Evolutionary conservation across 2,888 invertebrate species (phyloP).

Genomic region (Cosmia trapezina): DNA sequence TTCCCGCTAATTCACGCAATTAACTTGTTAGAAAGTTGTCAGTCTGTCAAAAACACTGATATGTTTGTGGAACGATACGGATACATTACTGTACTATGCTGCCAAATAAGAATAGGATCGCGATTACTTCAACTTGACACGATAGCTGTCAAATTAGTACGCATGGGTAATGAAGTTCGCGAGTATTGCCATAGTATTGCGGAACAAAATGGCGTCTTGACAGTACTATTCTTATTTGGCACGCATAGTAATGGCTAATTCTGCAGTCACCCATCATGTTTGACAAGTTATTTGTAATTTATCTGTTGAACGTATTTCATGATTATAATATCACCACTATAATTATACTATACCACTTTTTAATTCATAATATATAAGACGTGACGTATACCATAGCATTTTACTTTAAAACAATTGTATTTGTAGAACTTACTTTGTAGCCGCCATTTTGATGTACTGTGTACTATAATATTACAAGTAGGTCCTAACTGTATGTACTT

Average conservation of each 20-base stretch:
- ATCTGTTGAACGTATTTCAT: neutral
- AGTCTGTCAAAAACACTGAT: neutral
- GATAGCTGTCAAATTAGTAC: too few relatives aligned
- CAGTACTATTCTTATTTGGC: too few relatives aligned
- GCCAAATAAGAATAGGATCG: too few relatives aligned
- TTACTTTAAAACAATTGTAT: slow-evolving; percentile 24
- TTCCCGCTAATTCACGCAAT: neutral
- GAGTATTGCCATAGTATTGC: too few relatives aligned
- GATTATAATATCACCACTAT: too few relatives aligned
- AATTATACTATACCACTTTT: neutral
- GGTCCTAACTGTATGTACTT: slow-evolving; percentile 25
- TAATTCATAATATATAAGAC: neutral
- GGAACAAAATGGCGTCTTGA: too few relatives aligned
- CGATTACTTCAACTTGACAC: too few relatives aligned
- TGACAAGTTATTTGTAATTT: neutral
- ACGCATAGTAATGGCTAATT: too few relatives aligned
- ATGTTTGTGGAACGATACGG: neutral
- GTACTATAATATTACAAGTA: slow-evolving; percentile 20
- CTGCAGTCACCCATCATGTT: neutral
- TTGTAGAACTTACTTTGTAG: slow-evolving; percentile 28
- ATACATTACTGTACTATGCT: too few relatives aligned
- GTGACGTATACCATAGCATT: slow-evolving; percentile 1
- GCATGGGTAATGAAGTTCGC: too few relatives aligned
- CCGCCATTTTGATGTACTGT: slow-evolving; percentile 35
- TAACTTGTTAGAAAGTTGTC: neutral